Base-by-base conservation (phyloP, 2,797 vertebrate species). In the Xiphorhynchus erythropygius region DNA sequence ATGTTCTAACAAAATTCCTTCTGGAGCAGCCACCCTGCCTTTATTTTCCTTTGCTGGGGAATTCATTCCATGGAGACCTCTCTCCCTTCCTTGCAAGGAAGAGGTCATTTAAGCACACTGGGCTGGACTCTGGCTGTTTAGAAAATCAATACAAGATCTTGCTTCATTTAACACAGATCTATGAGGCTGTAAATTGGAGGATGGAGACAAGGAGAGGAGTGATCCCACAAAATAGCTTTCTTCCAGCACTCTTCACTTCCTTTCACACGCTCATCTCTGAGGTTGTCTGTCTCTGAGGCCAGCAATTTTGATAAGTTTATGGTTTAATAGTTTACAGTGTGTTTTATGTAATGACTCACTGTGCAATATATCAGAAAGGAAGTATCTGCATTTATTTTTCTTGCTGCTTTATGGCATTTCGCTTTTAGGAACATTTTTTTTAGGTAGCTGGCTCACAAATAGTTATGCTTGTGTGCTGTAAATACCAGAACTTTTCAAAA, bases 121-220 rank as follows among this genome's bases (percentile, higher is more conserved):
- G 47, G 50, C 87, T 85, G 75, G 49, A 27, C 69, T 79, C 41
- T 1, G 8, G 30, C 42, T 76, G 44, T 91, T 94, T 46, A 76
- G 79, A 88, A 91, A 89, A 88, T 75, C 73, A 85, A 16, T 95
- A 30, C 46, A 52, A 52, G 75, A 69, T 76, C 87, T 86, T 92
- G 94, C 94, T 94, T 96, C 95, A 94, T 97, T 97, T 89, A 94
- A 92, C 92, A 93, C 2, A 1, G 69, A 85, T 81, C 91, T 79
- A 10, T 75, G 75, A 62, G 76, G 57, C 55, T 4, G 69, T 85
- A 85, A 90, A 41, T 12, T n/a, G 63, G 55, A 73, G 74, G 63
- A n/a, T 1, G 25, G 47, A 47, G 56, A 70, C 67, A 62, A 78
- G 70, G 49, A 85, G 41, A 80, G 30, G 60, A 49, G 44, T 25